These are phyloP conservation scores for Prunella fulvescens DNA, from an alignment of 2,113 vertebrate genomes.

Conservation along the genomic window DNA sequence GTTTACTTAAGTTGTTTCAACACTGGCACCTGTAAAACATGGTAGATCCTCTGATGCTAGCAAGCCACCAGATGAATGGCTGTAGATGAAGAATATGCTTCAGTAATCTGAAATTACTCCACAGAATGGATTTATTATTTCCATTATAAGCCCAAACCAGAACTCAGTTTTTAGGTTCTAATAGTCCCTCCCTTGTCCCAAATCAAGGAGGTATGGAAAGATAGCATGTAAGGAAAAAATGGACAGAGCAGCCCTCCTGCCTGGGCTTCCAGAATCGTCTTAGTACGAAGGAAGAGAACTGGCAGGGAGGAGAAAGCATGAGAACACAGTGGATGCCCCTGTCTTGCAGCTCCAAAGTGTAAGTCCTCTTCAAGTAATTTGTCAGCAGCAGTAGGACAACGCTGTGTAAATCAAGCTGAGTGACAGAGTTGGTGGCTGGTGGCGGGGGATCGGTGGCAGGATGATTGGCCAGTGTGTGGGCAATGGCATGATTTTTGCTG, in stretches of 20 bases:
- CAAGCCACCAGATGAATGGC: not conserved
- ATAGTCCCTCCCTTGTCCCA: not conserved
- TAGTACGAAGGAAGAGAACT: not conserved
- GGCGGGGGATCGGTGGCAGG: not conserved
- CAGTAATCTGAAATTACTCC: not conserved
- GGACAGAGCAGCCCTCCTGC: not conserved
- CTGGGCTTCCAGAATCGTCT: not conserved
- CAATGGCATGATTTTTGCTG: not conserved
- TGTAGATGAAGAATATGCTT: not conserved
- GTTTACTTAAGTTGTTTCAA: not conserved
- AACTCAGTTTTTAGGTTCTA: not conserved
- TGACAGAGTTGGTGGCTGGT: not conserved
- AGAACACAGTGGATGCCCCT: not conserved
- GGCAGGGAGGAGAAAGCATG: not conserved
- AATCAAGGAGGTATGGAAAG: not conserved
- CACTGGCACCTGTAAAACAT: not conserved
- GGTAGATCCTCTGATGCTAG: not conserved
- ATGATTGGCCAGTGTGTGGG: constrained; percentile 27
- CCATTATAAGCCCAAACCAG: not conserved
- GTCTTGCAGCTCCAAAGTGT: not conserved
- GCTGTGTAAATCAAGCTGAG: not conserved
- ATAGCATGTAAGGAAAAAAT: not conserved
- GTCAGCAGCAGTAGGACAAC: not conserved
- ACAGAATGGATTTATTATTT: not conserved
- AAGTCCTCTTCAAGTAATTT: not conserved